phyloP scores from a whole-genome alignment of 2,113 vertebrate genomes.

The Pungitius pungitius region DNA sequence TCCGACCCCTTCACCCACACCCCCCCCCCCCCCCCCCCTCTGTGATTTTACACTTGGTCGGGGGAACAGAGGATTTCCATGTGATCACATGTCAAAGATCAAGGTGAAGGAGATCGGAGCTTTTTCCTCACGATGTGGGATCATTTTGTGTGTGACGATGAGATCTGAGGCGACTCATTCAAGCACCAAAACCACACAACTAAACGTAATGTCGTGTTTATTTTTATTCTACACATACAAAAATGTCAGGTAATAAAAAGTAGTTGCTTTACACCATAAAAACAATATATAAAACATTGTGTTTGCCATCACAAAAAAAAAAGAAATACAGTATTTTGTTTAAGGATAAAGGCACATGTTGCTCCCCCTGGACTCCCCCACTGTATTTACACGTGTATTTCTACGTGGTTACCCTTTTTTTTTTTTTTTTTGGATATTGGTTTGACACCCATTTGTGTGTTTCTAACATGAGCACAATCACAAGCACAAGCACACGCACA shows the following conservation, averaged over 20 bases:
- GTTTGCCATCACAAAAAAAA: constrained; percentile 59
- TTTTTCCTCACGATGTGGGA: constrained; percentile 27
- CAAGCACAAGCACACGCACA: constrained; percentile 29
- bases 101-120: constrained; percentile 51
- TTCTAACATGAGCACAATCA: constrained; percentile 44
- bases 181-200: not conserved
- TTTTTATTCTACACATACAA: constrained; percentile 75
- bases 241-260: constrained; percentile 75
- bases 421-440: constrained; percentile 3
- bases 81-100: constrained; percentile 59
- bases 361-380: constrained; percentile 36
- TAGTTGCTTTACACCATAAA: constrained; percentile 72
- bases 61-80: constrained; percentile 40
- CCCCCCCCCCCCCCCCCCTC: constrained; percentile 7
- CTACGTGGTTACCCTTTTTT: constrained; percentile 14
- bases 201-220: constrained; percentile 49
- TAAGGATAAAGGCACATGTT: constrained; percentile 74
- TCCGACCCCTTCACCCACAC: constrained; percentile 18
- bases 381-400: constrained; percentile 55
- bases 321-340: constrained; percentile 46
- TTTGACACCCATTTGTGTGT: constrained; percentile 34
- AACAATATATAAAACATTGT: constrained; percentile 74
- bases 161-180: not conserved
- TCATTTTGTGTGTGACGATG: too few relatives aligned
- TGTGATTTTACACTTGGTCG: constrained; percentile 37